Evolutionary conservation across 2,888 invertebrate species (phyloP).

Genomic region (Eurytoma californica): DNA sequence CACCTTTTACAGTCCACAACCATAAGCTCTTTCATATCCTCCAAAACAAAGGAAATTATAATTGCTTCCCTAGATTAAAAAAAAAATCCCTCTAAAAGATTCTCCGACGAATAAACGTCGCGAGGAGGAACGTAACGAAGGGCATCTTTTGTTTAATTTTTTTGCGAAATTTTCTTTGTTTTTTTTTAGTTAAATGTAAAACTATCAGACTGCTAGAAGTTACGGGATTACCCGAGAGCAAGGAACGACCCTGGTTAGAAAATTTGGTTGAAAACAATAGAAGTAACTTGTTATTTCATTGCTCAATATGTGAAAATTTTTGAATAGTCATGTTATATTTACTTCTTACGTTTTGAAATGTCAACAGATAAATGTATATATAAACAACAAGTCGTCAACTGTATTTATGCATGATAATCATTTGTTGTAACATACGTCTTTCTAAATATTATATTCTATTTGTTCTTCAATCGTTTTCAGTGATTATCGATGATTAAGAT

Average conservation of each 20-base stretch:
- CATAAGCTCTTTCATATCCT: conserved; percentile 29
- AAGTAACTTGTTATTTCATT: conserved; percentile 7
- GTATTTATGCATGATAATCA: neutral
- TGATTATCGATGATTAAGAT: neutral
- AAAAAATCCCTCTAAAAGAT: conserved; percentile 44
- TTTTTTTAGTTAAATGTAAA: conserved; percentile 44
- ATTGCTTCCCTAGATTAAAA: conserved; percentile 38
- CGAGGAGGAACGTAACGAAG: conserved; percentile 54
- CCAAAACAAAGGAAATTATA: conserved; percentile 31
- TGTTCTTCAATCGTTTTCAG: conserved; percentile 27
- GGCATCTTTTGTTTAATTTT: conserved; percentile 36
- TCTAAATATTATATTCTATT: conserved; percentile 3
- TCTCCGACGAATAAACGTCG: conserved; percentile 35
- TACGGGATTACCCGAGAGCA: conserved; percentile 16
- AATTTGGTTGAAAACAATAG: conserved; percentile 36
- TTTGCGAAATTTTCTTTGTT: conserved; percentile 29
- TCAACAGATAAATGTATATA: neutral
- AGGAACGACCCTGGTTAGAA: conserved; percentile 35
- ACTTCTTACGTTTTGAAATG: conserved; percentile 5
- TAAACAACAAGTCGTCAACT: conserved; percentile 31
- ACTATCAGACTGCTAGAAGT: conserved; percentile 54
- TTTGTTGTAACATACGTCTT: neutral
- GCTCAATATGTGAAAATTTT: conserved; percentile 26
- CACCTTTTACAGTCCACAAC: conserved; percentile 26
- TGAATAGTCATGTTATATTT: conserved; percentile 15